Conservation (phyloP, 2,113 vertebrate genomes). For the Microtus richardsoni region DNA sequence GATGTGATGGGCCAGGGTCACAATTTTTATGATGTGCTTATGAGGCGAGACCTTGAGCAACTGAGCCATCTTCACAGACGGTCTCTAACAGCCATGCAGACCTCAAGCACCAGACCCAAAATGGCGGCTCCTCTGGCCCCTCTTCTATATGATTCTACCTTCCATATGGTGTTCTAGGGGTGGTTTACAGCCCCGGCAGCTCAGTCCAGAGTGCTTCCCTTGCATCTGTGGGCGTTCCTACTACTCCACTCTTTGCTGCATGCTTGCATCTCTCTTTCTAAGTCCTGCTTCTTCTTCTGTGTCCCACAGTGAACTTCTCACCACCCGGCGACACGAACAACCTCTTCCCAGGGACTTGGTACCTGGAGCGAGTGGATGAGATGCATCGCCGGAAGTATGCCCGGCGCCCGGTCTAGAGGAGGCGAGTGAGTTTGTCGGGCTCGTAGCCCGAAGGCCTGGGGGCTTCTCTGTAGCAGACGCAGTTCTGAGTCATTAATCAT, state of each 20-base stretch:
- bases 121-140: too few relatives aligned
- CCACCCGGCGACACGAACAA: conserved; percentile 83
- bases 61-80: background rate
- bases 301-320: conserved; percentile 82
- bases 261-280: rapidly evolving
- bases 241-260: background rate
- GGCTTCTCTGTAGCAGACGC: background rate
- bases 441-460: background rate
- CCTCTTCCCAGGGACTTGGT: conserved; percentile 90
- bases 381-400: conserved; percentile 85
- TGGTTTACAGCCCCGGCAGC: too few relatives aligned
- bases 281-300: background rate
- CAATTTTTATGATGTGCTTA: background rate
- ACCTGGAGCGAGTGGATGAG: conserved; percentile 86
- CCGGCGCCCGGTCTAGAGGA: conserved; percentile 78
- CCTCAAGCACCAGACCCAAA: background rate
- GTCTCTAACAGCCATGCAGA: background rate
- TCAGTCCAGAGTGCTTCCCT: rapidly evolving
- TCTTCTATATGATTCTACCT: background rate
- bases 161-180: rapidly evolving
- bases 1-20: too few relatives aligned
- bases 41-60: background rate
- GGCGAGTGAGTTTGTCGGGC: background rate
- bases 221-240: background rate
- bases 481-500: background rate